These are phyloP conservation scores for Ectemnius continuus DNA, from an alignment of 2,888 invertebrate genomes.

Conservation along the genomic window DNA sequence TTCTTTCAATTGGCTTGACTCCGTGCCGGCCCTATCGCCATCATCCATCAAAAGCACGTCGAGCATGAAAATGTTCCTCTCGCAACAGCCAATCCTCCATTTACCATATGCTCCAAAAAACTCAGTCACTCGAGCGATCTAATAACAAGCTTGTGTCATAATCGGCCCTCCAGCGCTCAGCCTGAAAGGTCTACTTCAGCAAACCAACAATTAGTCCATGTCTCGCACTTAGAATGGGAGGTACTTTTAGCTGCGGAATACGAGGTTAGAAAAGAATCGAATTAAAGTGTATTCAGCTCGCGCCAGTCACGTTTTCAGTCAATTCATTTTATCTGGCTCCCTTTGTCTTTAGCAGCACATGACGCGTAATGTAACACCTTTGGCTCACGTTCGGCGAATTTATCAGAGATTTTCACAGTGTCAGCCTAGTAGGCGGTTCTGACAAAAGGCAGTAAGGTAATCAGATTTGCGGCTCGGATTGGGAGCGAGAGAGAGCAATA, in stretches of 20 bases:
- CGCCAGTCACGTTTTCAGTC: not conserved
- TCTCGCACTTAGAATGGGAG: not conserved
- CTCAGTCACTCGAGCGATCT: no score
- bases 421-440: not conserved
- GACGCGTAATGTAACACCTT: conserved; percentile 25
- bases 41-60: conserved; percentile 54
- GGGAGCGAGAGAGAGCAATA: not conserved
- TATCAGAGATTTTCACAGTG: conserved; percentile 18
- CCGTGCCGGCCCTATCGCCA: conserved; percentile 43
- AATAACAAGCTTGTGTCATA: conserved; percentile 1
- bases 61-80: conserved; percentile 36
- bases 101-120: no score
- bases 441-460: conserved; percentile 1
- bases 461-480: not conserved
- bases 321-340: not conserved
- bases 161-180: not conserved
- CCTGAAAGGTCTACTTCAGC: not conserved
- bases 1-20: conserved; percentile 40
- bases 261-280: not conserved
- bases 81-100: not conserved
- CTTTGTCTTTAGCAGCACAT: conserved; percentile 23
- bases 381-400: conserved; percentile 42
- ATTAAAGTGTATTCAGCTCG: not conserved
- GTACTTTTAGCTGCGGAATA: not conserved
- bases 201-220: not conserved